These are phyloP conservation scores for Typhlomys cinereus DNA, from an alignment of 2,113 vertebrate genomes.

Conservation along the genomic window DNA sequence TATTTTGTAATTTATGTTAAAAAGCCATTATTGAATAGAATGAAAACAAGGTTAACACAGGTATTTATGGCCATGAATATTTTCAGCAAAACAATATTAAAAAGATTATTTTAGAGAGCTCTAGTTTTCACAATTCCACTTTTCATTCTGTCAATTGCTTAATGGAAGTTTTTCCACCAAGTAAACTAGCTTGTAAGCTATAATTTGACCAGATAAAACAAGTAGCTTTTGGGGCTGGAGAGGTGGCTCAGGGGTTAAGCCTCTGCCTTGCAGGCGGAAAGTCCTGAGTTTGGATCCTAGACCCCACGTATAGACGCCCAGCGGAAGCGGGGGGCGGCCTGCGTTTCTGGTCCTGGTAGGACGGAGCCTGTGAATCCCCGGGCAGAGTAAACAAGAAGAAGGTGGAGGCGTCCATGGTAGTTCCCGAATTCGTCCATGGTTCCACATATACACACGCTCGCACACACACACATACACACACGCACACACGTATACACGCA, in stretches of 20 bases:
- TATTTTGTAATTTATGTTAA: not conserved
- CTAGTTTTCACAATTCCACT: constrained; percentile 37
- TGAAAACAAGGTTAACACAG: not conserved
- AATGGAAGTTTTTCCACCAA: constrained; percentile 53
- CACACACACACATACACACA: not conserved
- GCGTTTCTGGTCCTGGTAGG: too few species aligned
- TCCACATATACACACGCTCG: not conserved
- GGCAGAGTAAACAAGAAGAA: too few species aligned
- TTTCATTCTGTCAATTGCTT: constrained; percentile 41
- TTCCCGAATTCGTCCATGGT: too few species aligned
- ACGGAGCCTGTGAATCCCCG: too few species aligned
- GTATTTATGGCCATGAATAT: not conserved
- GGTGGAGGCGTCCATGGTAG: too few species aligned
- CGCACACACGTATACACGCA: too few species aligned
- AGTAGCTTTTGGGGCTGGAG: too few species aligned
- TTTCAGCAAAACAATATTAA: constrained; percentile 35
- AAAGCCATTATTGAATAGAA: constrained; percentile 17
- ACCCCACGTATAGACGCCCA: too few species aligned
- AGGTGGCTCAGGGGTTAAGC: too few species aligned
- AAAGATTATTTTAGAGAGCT: constrained; percentile 18
- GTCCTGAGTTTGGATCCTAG: too few species aligned
- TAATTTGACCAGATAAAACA: constrained; percentile 48
- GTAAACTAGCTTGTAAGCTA: constrained; percentile 48
- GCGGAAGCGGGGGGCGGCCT: too few species aligned
- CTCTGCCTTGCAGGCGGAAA: too few species aligned